Conservation (phyloP, 1,140 invertebrate species). For the Drosophila tristis region DNA sequence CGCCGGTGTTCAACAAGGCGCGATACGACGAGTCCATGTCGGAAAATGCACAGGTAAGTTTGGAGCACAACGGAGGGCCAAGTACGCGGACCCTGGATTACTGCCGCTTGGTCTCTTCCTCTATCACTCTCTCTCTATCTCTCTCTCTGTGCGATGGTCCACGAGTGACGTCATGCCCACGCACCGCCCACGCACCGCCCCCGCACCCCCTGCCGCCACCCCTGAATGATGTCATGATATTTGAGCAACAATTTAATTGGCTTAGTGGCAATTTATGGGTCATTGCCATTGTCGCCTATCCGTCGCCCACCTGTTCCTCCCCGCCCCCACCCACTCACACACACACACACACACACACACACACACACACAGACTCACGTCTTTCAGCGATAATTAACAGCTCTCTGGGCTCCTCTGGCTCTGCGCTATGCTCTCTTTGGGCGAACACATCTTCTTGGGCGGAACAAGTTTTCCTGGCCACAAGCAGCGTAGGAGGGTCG, state of each 20-base stretch:
- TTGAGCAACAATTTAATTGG: conserved; percentile 25
- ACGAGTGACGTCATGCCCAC: conserved; percentile 16
- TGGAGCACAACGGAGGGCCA: conserved; percentile 29
- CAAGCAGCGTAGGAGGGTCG: conserved; percentile 39
- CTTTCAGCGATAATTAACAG: conserved; percentile 30
- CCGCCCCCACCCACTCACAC: no score
- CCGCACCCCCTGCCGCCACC: not conserved
- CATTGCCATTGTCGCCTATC: conserved; percentile 24
- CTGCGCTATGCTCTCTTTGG: not conserved
- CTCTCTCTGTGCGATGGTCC: conserved; percentile 9
- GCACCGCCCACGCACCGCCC: no score
- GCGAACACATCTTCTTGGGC: conserved; percentile 34
- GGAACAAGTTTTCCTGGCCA: conserved; percentile 39
- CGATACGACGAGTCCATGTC: conserved; percentile 85
- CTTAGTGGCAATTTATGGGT: conserved; percentile 27
- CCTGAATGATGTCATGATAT: conserved; percentile 11
- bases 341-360: not conserved
- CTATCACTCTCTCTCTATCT: not conserved
- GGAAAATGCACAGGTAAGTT: conserved; percentile 77
- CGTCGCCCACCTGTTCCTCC: conserved; percentile 5
- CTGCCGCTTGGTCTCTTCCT: conserved; percentile 64
- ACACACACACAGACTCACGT: conserved; percentile 3
- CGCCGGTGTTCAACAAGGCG: conserved; percentile 93
- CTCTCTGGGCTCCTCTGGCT: not conserved
- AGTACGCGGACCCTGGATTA: conserved; percentile 81